A percentile compares a stretch with the other conserved stretches of the same genome.
phyloP scores from a whole-genome alignment of 2,888 invertebrate genomes.

The Boloria selene region DNA sequence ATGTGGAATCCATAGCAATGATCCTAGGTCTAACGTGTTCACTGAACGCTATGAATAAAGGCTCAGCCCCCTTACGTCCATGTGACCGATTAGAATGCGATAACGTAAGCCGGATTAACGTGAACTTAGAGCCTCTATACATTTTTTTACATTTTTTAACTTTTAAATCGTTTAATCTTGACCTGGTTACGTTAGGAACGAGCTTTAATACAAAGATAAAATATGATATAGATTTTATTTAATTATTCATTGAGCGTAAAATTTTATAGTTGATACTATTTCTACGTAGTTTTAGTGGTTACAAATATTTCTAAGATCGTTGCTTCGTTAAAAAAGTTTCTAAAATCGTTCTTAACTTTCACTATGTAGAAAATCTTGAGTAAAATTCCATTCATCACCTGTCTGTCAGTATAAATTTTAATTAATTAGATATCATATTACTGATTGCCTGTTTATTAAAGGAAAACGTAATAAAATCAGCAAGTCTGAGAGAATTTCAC shows the following conservation, averaged over 20 bases:
- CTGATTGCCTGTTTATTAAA: too few relatives aligned
- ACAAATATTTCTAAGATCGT: too few relatives aligned
- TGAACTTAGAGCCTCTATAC: conserved; percentile 7
- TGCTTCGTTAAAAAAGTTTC: too few relatives aligned
- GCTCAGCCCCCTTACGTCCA: neutral
- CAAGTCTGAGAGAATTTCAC: too few relatives aligned
- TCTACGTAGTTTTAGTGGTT: neutral
- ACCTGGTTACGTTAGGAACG: conserved; percentile 9
- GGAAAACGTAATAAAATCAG: too few relatives aligned
- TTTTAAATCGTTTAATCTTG: conserved; percentile 20
- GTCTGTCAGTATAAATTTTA: too few relatives aligned
- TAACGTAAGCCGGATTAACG: conserved; percentile 41
- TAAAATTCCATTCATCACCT: too few relatives aligned
- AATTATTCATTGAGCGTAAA: neutral
- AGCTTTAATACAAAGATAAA: neutral
- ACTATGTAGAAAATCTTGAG: too few relatives aligned
- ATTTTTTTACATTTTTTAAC: conserved; percentile 26
- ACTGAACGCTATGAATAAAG: conserved; percentile 18
- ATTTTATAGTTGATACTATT: neutral
- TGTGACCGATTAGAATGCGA: conserved; percentile 41
- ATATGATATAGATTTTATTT: conserved; percentile 4
- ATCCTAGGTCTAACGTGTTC: conserved; percentile 15
- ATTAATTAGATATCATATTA: too few relatives aligned
- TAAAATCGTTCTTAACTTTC: too few relatives aligned
- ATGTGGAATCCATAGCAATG: conserved; percentile 34